phyloP scores from a whole-genome alignment of 2,113 vertebrate genomes.

The Phalacrocorax brasilianus region DNA sequence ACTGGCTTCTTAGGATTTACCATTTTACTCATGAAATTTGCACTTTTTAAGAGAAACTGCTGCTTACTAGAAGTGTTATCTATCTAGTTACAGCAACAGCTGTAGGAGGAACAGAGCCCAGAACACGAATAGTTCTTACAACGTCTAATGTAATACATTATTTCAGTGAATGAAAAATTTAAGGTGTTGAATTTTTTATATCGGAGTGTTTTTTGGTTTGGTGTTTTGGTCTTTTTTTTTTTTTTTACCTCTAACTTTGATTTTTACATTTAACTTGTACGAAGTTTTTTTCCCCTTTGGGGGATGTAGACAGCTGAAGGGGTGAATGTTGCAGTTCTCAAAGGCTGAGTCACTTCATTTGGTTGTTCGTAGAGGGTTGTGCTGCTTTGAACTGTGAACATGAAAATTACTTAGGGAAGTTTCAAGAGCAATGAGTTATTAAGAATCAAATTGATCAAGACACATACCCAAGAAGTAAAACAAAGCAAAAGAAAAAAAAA shows the following conservation, averaged over 20 bases:
- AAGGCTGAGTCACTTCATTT: background rate
- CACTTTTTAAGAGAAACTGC: background rate
- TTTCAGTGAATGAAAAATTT: background rate
- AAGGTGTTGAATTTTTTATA: background rate
- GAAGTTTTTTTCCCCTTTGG: background rate
- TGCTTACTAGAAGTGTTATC: background rate
- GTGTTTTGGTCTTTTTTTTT: background rate
- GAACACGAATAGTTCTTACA: background rate
- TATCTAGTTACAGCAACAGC: background rate
- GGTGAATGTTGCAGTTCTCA: background rate
- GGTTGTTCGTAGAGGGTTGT: background rate
- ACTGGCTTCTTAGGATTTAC: background rate
- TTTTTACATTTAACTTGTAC: background rate
- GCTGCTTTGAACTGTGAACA: background rate
- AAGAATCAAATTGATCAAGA: background rate
- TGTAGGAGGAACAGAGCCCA: background rate
- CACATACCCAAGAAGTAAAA: background rate
- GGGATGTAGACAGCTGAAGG: background rate
- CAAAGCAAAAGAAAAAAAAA: background rate
- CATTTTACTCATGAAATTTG: background rate
- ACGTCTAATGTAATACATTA: background rate
- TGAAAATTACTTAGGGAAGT: background rate
- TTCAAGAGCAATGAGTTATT: background rate
- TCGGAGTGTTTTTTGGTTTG: background rate
- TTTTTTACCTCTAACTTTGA: background rate